phyloP scores from a whole-genome alignment of 1,140 invertebrate genomes.

The Dufourea novaeangliae region DNA sequence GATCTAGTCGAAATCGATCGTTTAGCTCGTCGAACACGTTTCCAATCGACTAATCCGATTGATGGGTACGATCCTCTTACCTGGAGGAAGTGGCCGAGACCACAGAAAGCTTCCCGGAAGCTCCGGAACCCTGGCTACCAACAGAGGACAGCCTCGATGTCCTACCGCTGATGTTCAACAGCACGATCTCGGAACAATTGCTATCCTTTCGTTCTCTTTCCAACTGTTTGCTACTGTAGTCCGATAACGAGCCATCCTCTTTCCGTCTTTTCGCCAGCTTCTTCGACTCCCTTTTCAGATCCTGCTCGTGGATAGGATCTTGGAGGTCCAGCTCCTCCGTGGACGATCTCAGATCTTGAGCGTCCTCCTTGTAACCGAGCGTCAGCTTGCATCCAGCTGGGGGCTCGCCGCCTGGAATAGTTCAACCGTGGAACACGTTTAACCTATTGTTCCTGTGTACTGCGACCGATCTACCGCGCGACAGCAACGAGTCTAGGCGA shows the following conservation, averaged over 20 bases:
- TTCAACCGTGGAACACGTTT: neutral
- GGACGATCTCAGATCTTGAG: slow-evolving; percentile 90
- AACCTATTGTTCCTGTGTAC: too few relatives aligned
- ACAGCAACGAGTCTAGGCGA: too few relatives aligned
- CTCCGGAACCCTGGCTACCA: slow-evolving; percentile 86
- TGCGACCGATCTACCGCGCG: too few relatives aligned
- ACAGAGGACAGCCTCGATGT: slow-evolving; percentile 89
- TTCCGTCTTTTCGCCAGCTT: slow-evolving; percentile 79
- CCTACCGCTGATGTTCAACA: slow-evolving; percentile 90
- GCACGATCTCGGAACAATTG: slow-evolving; percentile 88
- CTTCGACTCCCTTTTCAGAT: slow-evolving; percentile 76
- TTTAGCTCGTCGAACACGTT: neutral
- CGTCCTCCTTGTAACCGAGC: slow-evolving; percentile 89
- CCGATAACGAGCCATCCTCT: slow-evolving; percentile 82
- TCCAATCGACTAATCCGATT: neutral
- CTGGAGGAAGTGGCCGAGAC: slow-evolving; percentile 78
- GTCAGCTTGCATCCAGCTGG: slow-evolving; percentile 75
- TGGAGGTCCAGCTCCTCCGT: slow-evolving; percentile 92
- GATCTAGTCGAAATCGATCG: slow-evolving; percentile 83
- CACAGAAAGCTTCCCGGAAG: slow-evolving; percentile 83
- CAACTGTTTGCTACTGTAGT: slow-evolving; percentile 76
- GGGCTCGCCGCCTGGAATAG: slow-evolving; percentile 71
- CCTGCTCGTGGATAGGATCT: slow-evolving; percentile 84
- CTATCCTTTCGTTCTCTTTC: slow-evolving; percentile 89
- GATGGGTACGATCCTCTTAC: slow-evolving; percentile 51